Base-by-base conservation (phyloP, 2,888 invertebrate genomes). In the Yponomeuta malinellus region DNA sequence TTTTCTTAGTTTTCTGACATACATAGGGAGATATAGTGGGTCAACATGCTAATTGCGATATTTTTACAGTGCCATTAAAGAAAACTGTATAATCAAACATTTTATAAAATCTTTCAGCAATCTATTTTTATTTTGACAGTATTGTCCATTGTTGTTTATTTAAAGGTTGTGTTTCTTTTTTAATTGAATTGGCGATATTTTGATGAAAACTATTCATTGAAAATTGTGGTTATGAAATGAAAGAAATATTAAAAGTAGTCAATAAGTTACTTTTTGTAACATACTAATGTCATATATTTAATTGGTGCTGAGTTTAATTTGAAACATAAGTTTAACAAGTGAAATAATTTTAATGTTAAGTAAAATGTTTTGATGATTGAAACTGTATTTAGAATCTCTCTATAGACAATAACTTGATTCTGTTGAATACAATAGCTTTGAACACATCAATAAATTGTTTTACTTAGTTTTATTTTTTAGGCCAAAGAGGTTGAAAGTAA, bases 251-350 rank as follows among this genome's bases (percentile, higher is more conserved):
- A 5, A 23, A 23, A 23, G 23, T 23, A 23, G 1, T 23, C 23
- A 23, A 43, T 43, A 6, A 8, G 0, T 12, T 59, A 59, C 12
- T 2, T 59, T 59, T 15, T 15, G 15, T 59, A 59, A 59, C 52
- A 59, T 5, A 59, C 52, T 59, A 15, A 59, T 15, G 15, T 59
- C 52, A 59, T 59, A 43, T 63, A n/a, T 23, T 69, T 43, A 52
- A 63, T n/a, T 31, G 31, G 33, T 68, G n/a, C 37, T 66, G 66
- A 73, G 76, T 75, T 75, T 74, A 74, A 76, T 77, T 71, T 29
- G 64, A 31, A 64, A 64, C 10, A 33, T 15, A 23, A 23, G 68
- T 68, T n/a, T 23, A n/a, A 31, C 9, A 48, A 23, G 48, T 43
- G 8, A 31, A 43, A 68, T 0, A 43, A 37, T 31, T 29, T 15